A percentile compares a stretch with the other conserved stretches of the same genome.
Conservation (phyloP, 2,888 invertebrate species). For the Chloroclystis v-ata region DNA sequence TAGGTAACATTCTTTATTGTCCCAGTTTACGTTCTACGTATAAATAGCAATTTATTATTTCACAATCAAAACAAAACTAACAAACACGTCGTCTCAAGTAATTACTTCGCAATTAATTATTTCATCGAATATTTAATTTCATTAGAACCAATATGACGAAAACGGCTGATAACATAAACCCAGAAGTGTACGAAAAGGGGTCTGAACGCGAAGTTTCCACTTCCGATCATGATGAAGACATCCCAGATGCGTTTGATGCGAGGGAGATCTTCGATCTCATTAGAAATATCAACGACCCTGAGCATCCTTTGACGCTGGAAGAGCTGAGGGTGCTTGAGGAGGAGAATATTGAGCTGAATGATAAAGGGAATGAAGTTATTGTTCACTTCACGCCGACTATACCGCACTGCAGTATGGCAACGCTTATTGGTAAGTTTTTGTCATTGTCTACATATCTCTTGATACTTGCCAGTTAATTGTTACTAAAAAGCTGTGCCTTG, state of each 20-base stretch:
- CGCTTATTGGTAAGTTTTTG: conserved; percentile 80
- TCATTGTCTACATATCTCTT: no score
- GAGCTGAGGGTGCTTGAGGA: conserved; percentile 96
- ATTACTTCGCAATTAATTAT: no score
- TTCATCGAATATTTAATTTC: no score
- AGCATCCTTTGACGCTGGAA: conserved; percentile 97
- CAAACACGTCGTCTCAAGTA: no score
- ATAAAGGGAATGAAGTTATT: conserved; percentile 79
- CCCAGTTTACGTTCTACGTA: no score
- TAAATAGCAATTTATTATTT: no score
- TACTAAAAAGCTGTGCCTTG: no score
- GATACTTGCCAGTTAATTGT: no score
- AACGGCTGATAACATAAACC: neutral
- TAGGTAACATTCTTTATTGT: no score
- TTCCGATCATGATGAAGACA: neutral
- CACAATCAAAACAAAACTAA: no score
- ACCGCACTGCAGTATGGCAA: conserved; percentile 99
- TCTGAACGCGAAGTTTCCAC: neutral
- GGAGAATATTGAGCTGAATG: conserved; percentile 86
- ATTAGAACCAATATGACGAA: neutral
- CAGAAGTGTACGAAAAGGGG: conserved; percentile 2
- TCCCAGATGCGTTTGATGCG: conserved; percentile 83
- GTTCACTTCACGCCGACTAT: conserved; percentile 95
- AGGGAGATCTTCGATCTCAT: conserved; percentile 96
- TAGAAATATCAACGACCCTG: conserved; percentile 96